Percentiles rank a stretch among this genome's conserved stretches.
These are phyloP conservation scores for Synanthedon tipuliformis DNA, from an alignment of 2,888 invertebrate species.

Conservation along the genomic window DNA sequence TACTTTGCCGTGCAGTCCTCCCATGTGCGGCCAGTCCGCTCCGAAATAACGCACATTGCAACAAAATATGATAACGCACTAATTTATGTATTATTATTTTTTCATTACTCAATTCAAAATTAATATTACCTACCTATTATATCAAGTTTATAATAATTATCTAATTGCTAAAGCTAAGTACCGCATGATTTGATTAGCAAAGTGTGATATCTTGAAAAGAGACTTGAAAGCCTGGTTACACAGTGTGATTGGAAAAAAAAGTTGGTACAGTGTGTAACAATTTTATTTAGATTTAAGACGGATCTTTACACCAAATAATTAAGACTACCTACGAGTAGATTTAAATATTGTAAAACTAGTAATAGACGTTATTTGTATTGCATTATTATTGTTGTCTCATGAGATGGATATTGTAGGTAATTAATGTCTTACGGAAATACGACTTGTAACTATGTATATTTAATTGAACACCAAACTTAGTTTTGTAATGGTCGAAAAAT, in stretches of 20 bases:
- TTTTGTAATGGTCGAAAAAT: too few species aligned
- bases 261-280: slow-evolving; percentile 16
- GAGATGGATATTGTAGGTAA: neutral
- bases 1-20: too few species aligned
- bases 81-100: too few species aligned
- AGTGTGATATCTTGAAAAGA: neutral
- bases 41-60: too few species aligned
- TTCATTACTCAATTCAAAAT: too few species aligned
- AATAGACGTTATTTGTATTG: slow-evolving; percentile 54
- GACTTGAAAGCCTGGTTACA: neutral
- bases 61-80: too few species aligned
- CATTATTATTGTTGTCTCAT: slow-evolving; percentile 21
- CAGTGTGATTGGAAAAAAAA: neutral
- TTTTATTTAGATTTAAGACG: slow-evolving; percentile 48
- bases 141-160: too few species aligned
- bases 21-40: too few species aligned
- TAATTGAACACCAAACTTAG: too few species aligned
- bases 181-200: neutral
- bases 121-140: too few species aligned
- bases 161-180: too few species aligned
- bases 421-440: neutral
- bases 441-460: too few species aligned
- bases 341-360: slow-evolving; percentile 50
- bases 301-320: slow-evolving; percentile 69
- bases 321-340: slow-evolving; percentile 45